Base-by-base conservation (phyloP, 2,113 vertebrate species). In the Tragelaphus scriptus region DNA sequence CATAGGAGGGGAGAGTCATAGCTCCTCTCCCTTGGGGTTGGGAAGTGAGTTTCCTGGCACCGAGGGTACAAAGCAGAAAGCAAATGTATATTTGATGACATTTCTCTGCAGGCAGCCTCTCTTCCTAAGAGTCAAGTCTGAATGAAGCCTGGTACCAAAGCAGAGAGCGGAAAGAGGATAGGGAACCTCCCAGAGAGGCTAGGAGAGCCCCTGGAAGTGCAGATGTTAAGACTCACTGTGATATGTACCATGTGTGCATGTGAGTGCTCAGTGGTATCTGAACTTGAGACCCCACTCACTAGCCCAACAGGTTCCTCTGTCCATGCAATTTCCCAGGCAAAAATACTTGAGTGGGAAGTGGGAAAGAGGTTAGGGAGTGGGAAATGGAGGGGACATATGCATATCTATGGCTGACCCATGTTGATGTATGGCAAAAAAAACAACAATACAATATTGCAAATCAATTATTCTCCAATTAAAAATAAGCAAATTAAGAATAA, bases 21-120 rank as follows among this genome's bases (percentile, higher is more conserved):
- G 51, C 21, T 7, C 58, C 47, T n/a, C 75, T 94, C 68, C 65
- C 53, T n/a, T 71, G 55, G 44, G 36, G 30, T 25, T n/a, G 81
- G 44, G 44, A 68, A 30, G 9, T 53, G 58, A 49, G 75, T 58
- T 88, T 97, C 85, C 85, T 59, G 85, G 77, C 58, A 85, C 44
- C 0, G 1, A 40, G 68, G 56, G 59, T 82, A 59, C 58, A 4
- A 26, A 81, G 68, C 49, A n/a, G 89, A 32, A 47, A 53, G 79
- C 55, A 51, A 92, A 96, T 90, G 53, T 47, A 51, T 85, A 94
- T 94, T 89, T 92, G 90, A 85, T 85, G 75, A 96, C 53, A 49
- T 55, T 95, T 93, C 97, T 85, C 95, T 32, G 88, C 68, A 47
- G 3, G 36, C 25, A 44, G 84, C 25, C 90, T 92, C 84, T 59